These are phyloP conservation scores for Palythoa grandiflora DNA, from an alignment of 92 coral and sea anemone genomes.

Conservation along the genomic window DNA sequence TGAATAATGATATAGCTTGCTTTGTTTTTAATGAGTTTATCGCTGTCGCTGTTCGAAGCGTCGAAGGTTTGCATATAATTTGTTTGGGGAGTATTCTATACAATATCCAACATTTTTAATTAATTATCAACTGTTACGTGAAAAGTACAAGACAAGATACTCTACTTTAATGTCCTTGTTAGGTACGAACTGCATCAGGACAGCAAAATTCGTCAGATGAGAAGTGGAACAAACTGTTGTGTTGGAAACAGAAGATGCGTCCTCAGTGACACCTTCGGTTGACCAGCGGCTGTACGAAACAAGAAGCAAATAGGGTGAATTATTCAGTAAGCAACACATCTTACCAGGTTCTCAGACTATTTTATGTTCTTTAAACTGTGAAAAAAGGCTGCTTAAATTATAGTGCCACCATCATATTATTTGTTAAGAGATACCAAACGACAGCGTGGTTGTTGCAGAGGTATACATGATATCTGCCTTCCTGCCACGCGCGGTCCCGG, in stretches of 20 bases:
- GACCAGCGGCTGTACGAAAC: constrained; percentile 35
- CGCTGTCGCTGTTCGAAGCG: too few relatives aligned
- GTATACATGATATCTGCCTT: too few relatives aligned
- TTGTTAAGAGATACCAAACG: too few relatives aligned
- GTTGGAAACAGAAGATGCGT: neutral
- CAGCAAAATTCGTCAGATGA: constrained; percentile 39
- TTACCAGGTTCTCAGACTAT: neutral
- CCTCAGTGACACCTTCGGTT: constrained; percentile 22
- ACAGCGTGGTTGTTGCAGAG: too few relatives aligned
- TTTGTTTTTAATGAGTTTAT: too few relatives aligned
- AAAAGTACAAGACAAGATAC: neutral
- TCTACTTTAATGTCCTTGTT: neutral
- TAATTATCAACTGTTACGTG: neutral
- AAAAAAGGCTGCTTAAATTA: neutral
- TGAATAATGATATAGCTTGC: too few relatives aligned
- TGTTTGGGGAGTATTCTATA: too few relatives aligned
- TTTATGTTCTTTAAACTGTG: neutral
- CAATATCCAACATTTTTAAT: neutral
- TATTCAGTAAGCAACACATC: neutral
- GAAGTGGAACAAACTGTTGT: constrained; percentile 10
- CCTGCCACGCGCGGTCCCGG: too few relatives aligned
- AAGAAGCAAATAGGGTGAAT: neutral
- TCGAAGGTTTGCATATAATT: too few relatives aligned
- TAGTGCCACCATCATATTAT: too few relatives aligned
- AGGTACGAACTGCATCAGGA: constrained; percentile 33